These are phyloP conservation scores for Onychomys torridus DNA, from an alignment of 2,797 vertebrate genomes.

Conservation along the genomic window DNA sequence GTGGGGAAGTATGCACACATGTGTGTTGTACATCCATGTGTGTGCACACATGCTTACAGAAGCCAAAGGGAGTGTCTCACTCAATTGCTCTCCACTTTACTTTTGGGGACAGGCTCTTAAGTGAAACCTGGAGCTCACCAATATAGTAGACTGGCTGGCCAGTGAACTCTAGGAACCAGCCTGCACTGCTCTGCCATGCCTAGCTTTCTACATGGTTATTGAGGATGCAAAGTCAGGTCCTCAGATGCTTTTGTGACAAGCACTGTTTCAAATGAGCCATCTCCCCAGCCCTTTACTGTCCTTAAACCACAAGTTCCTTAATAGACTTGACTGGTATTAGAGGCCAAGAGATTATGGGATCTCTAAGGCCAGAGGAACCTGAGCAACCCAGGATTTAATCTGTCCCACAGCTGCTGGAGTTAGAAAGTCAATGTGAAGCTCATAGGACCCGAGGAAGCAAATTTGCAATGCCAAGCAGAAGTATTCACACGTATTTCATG, in stretches of 20 bases:
- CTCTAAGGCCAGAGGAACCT: background rate
- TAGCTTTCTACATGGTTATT: background rate
- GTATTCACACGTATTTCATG: background rate
- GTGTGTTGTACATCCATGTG: background rate
- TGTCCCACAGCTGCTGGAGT: background rate
- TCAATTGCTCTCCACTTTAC: background rate
- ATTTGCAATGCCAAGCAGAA: background rate
- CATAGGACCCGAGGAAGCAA: background rate
- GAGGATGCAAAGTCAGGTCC: background rate
- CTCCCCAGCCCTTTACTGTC: background rate
- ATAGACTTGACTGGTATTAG: background rate
- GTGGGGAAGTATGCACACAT: background rate
- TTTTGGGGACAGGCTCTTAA: background rate
- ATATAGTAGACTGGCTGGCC: background rate
- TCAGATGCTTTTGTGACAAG: background rate
- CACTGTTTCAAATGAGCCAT: background rate
- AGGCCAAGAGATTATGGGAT: background rate
- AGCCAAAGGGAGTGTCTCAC: background rate
- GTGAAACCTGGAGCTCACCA: background rate
- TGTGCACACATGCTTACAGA: background rate
- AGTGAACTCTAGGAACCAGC: background rate
- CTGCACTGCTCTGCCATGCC: background rate
- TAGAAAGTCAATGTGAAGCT: background rate
- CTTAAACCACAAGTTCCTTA: background rate
- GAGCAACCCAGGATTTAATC: background rate